Evolutionary conservation across 2,888 invertebrate species (phyloP).

Genomic region (Plebejus argus): DNA sequence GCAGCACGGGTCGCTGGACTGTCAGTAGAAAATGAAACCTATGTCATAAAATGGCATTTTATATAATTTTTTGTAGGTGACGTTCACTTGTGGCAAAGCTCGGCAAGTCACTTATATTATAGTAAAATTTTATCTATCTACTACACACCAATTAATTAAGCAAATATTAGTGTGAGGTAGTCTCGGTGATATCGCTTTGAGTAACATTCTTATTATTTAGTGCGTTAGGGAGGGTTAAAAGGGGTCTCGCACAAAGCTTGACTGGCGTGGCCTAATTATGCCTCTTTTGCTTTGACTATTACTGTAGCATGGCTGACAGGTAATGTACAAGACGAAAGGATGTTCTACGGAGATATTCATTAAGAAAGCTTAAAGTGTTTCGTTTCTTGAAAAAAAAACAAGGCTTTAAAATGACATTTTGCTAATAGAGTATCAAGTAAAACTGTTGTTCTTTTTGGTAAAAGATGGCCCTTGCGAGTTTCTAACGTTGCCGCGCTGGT

Average conservation of each 20-base stretch:
- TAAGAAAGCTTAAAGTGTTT: background rate
- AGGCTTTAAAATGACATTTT: too few species aligned
- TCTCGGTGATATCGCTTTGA: background rate
- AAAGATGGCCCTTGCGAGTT: too few species aligned
- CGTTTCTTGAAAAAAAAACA: too few species aligned
- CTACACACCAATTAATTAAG: background rate
- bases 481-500: too few species aligned
- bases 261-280: constrained; percentile 28
- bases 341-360: background rate
- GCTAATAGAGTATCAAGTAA: too few species aligned
- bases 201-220: constrained; percentile 16
- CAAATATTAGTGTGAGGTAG: background rate
- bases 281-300: constrained; percentile 25
- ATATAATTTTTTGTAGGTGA: too few species aligned
- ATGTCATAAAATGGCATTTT: too few species aligned
- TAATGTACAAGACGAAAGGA: constrained; percentile 12
- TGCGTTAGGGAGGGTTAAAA: constrained; percentile 10
- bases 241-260: constrained; percentile 9
- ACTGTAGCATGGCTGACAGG: constrained; percentile 19
- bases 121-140: background rate
- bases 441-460: too few species aligned
- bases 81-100: too few species aligned
- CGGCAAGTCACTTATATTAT: background rate
- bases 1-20: too few species aligned
- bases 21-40: too few species aligned